A percentile compares a stretch with the other conserved stretches of the same genome.
Evolutionary conservation across 2,113 vertebrate species (phyloP).

Genomic region (Grammomys dolichurus): DNA sequence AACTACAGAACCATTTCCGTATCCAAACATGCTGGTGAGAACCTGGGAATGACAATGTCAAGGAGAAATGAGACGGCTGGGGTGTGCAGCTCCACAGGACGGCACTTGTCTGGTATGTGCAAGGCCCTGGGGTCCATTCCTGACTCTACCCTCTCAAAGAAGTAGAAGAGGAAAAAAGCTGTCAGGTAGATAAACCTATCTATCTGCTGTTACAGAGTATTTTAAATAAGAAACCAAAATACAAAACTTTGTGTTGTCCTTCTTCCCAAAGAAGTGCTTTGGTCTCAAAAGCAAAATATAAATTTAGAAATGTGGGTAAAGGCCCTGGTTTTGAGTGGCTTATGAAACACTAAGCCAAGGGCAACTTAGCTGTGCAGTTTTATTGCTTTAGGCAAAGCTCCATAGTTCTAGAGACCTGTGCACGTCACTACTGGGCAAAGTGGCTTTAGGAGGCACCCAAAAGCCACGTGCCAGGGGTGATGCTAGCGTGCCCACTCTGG

Average conservation of each 20-base stretch:
- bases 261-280: constrained; percentile 64
- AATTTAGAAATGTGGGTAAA: not conserved
- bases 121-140: not conserved
- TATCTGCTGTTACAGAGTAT: not conserved
- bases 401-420: not conserved
- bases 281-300: constrained; percentile 43
- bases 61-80: not conserved
- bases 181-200: not conserved
- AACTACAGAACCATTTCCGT: constrained; percentile 19
- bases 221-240: constrained; percentile 49
- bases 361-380: no score
- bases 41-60: not conserved
- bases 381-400: not conserved
- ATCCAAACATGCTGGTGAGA: not conserved
- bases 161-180: not conserved
- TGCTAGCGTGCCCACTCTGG: not conserved
- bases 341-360: not conserved
- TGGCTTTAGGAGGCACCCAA: not conserved
- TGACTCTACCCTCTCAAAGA: not conserved
- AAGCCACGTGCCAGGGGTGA: rapidly evolving
- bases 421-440: not conserved
- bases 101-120: not conserved
- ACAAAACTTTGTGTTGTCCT: constrained; percentile 56
- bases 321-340: not conserved
- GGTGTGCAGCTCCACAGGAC: not conserved